Percentiles rank a stretch among this genome's conserved stretches.
Evolutionary conservation across 2,888 invertebrate genomes (phyloP).

Genomic region (Achlya flavicornis): DNA sequence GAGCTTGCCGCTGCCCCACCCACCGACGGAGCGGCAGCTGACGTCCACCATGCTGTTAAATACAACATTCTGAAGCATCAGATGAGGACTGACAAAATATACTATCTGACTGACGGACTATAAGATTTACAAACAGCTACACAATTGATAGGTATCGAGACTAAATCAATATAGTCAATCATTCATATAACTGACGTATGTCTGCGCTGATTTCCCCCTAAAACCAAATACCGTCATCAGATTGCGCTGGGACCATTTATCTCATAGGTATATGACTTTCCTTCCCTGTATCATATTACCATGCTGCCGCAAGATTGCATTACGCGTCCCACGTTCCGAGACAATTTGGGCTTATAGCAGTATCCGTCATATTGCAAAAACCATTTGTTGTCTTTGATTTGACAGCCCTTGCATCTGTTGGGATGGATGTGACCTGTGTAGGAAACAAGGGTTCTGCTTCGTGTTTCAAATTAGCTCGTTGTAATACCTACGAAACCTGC

Average conservation of each 20-base stretch:
- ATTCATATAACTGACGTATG: not conserved
- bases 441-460: not conserved
- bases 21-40: too few species aligned
- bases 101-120: too few species aligned
- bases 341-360: not conserved
- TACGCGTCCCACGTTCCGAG: slow-evolving; percentile 5
- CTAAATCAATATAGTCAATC: too few species aligned
- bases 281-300: not conserved
- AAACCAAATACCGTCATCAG: not conserved
- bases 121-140: too few species aligned
- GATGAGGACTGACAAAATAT: too few species aligned
- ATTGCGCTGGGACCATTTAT: not conserved
- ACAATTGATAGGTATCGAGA: too few species aligned
- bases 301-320: not conserved
- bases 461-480: not conserved
- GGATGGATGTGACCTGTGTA: not conserved
- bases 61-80: too few species aligned
- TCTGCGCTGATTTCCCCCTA: not conserved
- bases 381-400: slow-evolving; percentile 4
- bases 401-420: not conserved
- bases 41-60: too few species aligned
- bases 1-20: too few species aligned
- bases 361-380: slow-evolving; percentile 6
- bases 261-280: not conserved
- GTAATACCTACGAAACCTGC: too few species aligned